These are phyloP conservation scores for Echiichthys vipera DNA, from an alignment of 2,797 vertebrate species.

Conservation along the genomic window DNA sequence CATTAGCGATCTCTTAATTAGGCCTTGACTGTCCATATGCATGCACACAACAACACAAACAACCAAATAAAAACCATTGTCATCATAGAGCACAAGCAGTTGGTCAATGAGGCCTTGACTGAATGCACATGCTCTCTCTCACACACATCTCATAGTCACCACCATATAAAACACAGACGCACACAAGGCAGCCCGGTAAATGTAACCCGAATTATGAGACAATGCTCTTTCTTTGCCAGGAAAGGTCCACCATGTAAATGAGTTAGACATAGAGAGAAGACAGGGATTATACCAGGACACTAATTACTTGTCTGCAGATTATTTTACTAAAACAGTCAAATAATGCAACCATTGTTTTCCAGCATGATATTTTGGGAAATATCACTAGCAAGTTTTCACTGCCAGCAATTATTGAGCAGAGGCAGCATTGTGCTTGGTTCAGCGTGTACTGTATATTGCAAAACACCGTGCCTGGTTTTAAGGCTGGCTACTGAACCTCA, in stretches of 20 bases:
- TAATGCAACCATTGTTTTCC: conserved; percentile 45
- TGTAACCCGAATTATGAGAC: conserved; percentile 38
- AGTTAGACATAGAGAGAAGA: conserved; percentile 27
- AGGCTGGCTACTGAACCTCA: neutral
- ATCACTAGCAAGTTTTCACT: conserved; percentile 8
- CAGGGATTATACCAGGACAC: conserved; percentile 21
- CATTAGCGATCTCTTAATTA: conserved; percentile 52
- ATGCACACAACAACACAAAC: conserved; percentile 52
- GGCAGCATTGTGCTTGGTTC: neutral
- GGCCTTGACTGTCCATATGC: conserved; percentile 26
- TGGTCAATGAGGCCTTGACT: conserved; percentile 40
- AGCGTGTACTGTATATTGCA: neutral
- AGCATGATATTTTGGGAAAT: conserved; percentile 4
- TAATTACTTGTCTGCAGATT: conserved; percentile 41
- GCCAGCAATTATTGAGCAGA: conserved; percentile 11
- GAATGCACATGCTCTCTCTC: conserved; percentile 52
- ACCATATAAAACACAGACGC: conserved; percentile 24
- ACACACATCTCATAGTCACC: conserved; percentile 22
- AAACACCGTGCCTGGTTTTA: conserved; percentile 14
- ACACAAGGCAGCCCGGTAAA: conserved; percentile 28
- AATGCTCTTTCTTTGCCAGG: conserved; percentile 43
- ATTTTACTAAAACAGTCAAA: conserved; percentile 25
- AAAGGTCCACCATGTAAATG: conserved; percentile 43
- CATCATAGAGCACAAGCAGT: conserved; percentile 26
- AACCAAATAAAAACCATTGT: conserved; percentile 52